Evolutionary conservation across 2,888 invertebrate genomes (phyloP).

Genomic region (Eueremaeus valkanovi): DNA sequence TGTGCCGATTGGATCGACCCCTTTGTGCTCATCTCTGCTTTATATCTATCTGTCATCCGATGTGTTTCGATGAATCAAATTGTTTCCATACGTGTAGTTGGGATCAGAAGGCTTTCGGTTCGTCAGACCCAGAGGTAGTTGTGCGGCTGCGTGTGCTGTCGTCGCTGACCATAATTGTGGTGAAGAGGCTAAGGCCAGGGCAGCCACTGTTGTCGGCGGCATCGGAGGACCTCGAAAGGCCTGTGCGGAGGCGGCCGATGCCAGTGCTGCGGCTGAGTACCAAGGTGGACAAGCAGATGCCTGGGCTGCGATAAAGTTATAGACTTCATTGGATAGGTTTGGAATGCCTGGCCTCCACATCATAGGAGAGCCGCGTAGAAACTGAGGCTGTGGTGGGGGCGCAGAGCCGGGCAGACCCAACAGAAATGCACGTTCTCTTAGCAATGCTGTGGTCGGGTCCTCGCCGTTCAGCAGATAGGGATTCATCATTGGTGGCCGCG

Average conservation of each 20-base stretch:
- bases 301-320: conserved; percentile 20
- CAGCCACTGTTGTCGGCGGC: background rate
- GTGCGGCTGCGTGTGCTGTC: background rate
- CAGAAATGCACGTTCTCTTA: conserved; percentile 40
- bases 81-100: background rate
- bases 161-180: background rate
- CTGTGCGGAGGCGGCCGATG: background rate
- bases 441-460: conserved; percentile 40
- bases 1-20: too few species aligned
- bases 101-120: background rate
- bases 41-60: too few species aligned
- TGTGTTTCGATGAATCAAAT: too few species aligned
- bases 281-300: conserved; percentile 11
- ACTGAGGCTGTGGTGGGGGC: background rate
- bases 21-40: too few species aligned
- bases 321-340: conserved; percentile 27
- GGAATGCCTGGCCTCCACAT: conserved; percentile 33
- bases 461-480: conserved; percentile 42
- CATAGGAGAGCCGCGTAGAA: background rate
- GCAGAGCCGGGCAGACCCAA: background rate
- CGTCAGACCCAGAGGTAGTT: conserved; percentile 7
- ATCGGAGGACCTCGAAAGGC: background rate
- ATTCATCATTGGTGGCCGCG: conserved; percentile 41
- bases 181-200: background rate
- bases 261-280: too few species aligned